Evolutionary conservation across 1,140 invertebrate genomes (phyloP).

Genomic region (Heliconius hermathena): DNA sequence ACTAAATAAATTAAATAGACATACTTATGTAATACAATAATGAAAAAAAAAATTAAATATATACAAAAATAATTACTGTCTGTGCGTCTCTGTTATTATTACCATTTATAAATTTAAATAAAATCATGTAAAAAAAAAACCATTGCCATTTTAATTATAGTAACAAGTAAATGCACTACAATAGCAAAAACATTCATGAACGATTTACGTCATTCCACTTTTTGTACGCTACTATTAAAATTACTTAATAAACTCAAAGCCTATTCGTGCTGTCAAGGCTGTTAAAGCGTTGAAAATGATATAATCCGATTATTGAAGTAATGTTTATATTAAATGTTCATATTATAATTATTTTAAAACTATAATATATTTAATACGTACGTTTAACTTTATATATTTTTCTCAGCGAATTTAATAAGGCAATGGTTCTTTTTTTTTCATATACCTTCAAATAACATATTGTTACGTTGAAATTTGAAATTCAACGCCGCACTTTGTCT

Average conservation of each 20-base stretch:
- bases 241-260: slow-evolving; percentile 5
- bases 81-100: not conserved
- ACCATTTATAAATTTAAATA: not conserved
- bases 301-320: not conserved
- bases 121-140: not conserved
- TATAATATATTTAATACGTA: not conserved
- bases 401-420: too few relatives aligned
- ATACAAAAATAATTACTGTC: not conserved
- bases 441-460: too few relatives aligned
- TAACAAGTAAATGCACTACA: not conserved
- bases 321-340: not conserved
- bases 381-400: too few relatives aligned
- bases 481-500: too few relatives aligned
- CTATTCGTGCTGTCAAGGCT: not conserved
- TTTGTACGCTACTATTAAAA: slow-evolving; percentile 13
- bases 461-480: too few relatives aligned
- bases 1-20: not conserved
- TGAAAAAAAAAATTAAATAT: not conserved
- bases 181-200: not conserved
- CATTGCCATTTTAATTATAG: not conserved
- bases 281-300: not conserved
- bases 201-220: slow-evolving; percentile 21
- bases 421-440: too few relatives aligned
- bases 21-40: not conserved
- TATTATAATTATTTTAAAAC: not conserved